Evolutionary conservation across 2,113 vertebrate species (phyloP).

Genomic region (Epinephelus cyanopodus): DNA sequence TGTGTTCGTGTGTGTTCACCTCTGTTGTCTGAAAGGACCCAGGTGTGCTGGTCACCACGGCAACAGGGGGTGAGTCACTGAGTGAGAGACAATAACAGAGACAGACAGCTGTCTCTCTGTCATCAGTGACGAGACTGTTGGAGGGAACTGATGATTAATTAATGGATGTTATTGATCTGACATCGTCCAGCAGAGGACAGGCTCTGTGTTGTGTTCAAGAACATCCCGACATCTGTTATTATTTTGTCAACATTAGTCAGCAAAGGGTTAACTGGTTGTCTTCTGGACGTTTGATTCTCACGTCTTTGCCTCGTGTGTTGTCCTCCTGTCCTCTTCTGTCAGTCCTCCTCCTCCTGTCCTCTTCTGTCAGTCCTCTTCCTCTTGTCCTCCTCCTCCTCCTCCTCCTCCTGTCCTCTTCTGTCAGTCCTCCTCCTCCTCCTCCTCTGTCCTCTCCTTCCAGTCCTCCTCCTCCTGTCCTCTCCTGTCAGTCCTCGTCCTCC

Average conservation of each 20-base stretch:
- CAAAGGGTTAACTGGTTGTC: background rate
- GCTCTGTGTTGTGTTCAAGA: no score
- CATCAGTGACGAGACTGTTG: background rate
- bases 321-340: background rate
- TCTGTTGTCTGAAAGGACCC: conserved; percentile 63
- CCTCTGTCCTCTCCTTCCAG: no score
- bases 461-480: background rate
- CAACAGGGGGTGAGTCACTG: conserved; percentile 55
- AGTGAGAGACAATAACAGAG: conserved; percentile 8
- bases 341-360: no score
- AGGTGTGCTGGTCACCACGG: conserved; percentile 61
- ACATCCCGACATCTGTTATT: no score
- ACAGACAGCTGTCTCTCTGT: conserved; percentile 9
- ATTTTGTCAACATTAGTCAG: no score
- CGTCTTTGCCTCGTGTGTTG: background rate
- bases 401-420: background rate
- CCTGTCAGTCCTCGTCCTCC: background rate
- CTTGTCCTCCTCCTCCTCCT: no score
- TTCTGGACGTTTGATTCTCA: background rate
- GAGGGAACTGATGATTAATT: background rate
- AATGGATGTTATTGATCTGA: no score
- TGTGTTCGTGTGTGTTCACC: background rate
- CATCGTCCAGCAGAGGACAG: background rate
- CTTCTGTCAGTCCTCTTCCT: no score
- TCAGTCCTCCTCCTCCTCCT: no score